Conservation (phyloP, 37 sponge, comb jelly and placozoan genomes). For the Halichondria panicea region DNA sequence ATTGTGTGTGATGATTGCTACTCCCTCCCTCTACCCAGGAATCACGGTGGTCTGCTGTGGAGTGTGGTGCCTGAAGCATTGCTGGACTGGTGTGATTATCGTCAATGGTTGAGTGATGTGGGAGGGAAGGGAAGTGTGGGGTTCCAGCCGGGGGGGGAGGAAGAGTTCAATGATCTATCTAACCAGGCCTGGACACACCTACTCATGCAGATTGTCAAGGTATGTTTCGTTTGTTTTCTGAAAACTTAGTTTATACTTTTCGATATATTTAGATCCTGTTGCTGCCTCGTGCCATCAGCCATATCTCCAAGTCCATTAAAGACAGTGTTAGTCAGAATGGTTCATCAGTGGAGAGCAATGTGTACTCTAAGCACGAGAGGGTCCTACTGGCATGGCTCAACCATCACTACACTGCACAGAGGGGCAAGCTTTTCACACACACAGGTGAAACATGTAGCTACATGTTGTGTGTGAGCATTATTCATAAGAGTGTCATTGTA, state of each 20-base stretch:
- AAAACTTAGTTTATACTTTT: not conserved
- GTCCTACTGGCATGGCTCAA: constrained; percentile 79
- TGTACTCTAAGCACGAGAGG: constrained; percentile 65
- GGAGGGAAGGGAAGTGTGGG: not conserved
- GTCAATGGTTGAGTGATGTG: constrained; percentile 28
- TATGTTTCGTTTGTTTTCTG: constrained; percentile 1
- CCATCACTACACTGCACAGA: constrained; percentile 65
- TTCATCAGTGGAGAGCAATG: constrained; percentile 43
- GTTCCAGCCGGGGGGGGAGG: not conserved
- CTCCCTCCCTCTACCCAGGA: constrained; percentile 11
- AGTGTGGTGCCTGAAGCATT: constrained; percentile 51
- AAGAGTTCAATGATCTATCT: constrained; percentile 54
- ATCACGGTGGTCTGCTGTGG: constrained; percentile 67
- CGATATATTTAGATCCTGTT: constrained; percentile 44
- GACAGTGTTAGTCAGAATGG: not conserved
- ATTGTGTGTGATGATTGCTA: not conserved
- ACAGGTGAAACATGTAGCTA: no score
- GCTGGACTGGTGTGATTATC: constrained; percentile 60
- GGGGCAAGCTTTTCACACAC: constrained; percentile 32
- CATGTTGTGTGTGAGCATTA: not conserved
- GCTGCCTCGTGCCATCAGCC: constrained; percentile 26
- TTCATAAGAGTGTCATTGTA: no score
- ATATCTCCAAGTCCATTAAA: not conserved
- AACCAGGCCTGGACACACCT: constrained; percentile 69
- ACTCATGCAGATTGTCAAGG: constrained; percentile 73